These are phyloP conservation scores for Coregonus sp. DNA, from an alignment of 2,797 vertebrate genomes.

Conservation along the genomic window DNA sequence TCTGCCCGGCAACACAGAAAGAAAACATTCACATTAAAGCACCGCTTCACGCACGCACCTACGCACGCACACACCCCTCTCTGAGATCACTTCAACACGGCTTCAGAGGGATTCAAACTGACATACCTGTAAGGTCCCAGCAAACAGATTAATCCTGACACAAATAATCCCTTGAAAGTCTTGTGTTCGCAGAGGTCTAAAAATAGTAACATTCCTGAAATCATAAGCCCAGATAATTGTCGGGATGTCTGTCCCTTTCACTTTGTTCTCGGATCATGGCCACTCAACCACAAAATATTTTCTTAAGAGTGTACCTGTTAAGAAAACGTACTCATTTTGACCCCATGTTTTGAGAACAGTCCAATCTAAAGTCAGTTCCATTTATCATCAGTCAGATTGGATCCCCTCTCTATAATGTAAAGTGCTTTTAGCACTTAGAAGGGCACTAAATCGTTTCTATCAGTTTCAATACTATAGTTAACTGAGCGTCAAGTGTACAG, in stretches of 20 bases:
- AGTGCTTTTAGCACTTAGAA: neutral
- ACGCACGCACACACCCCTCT: neutral
- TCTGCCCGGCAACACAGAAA: slow-evolving; percentile 68
- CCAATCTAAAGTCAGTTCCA: slow-evolving; percentile 35
- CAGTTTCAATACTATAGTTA: neutral
- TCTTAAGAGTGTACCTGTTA: neutral
- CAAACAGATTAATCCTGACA: slow-evolving; percentile 19
- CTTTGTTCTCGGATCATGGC: slow-evolving; percentile 22
- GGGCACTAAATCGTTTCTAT: neutral
- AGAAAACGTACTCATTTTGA: neutral
- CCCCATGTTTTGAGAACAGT: slow-evolving; percentile 32
- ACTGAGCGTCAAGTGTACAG: neutral
- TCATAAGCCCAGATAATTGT: slow-evolving; percentile 41
- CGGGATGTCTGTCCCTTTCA: slow-evolving; percentile 48
- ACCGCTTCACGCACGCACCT: neutral
- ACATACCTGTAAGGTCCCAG: slow-evolving; percentile 9
- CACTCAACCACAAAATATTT: slow-evolving; percentile 52
- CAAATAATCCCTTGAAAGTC: slow-evolving; percentile 25
- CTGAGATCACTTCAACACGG: no score
- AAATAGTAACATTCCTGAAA: slow-evolving; percentile 46
- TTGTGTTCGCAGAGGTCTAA: slow-evolving; percentile 24
- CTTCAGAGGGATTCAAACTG: slow-evolving; percentile 7
- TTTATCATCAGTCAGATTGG: neutral
- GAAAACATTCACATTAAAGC: neutral
- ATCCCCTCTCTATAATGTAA: neutral